Evolutionary conservation across 2,888 invertebrate genomes (phyloP).

Genomic region (Plebejus melissa): DNA sequence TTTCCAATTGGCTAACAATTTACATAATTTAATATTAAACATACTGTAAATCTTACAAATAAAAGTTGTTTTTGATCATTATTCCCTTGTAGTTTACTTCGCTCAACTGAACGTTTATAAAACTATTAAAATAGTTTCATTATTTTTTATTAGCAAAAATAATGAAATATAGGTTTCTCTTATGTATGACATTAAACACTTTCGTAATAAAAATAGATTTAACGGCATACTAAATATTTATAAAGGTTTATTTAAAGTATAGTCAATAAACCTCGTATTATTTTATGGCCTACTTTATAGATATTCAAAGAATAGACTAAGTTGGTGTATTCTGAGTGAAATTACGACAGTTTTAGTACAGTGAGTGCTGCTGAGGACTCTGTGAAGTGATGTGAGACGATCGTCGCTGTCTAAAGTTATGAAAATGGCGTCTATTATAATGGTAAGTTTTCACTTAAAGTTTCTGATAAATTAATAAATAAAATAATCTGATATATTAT

Average conservation of each 20-base stretch:
- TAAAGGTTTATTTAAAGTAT: background rate
- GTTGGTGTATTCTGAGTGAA: background rate
- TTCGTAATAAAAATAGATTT: background rate
- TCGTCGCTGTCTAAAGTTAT: slow-evolving; percentile 41
- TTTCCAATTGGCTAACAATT: background rate
- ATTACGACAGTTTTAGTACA: background rate
- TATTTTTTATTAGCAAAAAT: background rate
- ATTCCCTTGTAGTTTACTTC: background rate
- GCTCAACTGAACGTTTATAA: too few relatives aligned
- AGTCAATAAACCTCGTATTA: background rate
- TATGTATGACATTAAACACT: background rate
- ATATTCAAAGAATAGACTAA: background rate
- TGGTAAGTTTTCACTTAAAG: slow-evolving; percentile 41
- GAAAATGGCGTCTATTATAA: slow-evolving; percentile 49
- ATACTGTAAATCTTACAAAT: background rate
- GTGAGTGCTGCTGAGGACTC: slow-evolving; percentile 7
- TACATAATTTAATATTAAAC: background rate
- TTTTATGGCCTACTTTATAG: background rate
- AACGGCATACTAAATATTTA: background rate
- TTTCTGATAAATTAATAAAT: too few relatives aligned
- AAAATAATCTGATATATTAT: too few relatives aligned
- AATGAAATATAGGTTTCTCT: background rate
- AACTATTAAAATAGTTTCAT: too few relatives aligned
- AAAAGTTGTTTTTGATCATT: background rate
- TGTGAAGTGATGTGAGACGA: slow-evolving; percentile 38